phyloP scores from a whole-genome alignment of 2,113 vertebrate species.

The Acanthisitta chloris region DNA sequence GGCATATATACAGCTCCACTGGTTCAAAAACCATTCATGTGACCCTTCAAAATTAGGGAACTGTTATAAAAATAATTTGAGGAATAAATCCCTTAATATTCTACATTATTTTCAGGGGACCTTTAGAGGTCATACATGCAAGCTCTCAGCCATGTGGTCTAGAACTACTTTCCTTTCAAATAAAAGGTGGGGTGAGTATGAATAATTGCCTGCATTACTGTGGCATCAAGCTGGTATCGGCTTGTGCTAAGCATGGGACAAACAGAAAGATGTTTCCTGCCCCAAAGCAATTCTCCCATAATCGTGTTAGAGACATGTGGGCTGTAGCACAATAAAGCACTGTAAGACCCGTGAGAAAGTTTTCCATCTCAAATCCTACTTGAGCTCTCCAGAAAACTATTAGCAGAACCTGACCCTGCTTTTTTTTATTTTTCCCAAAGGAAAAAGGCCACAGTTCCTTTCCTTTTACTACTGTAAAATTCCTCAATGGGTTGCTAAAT shows the following conservation, averaged over 20 bases:
- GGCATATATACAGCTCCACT: neutral
- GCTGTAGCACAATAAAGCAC: neutral
- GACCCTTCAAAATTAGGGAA: neutral
- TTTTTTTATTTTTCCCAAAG: neutral
- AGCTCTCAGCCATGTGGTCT: neutral
- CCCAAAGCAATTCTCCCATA: neutral
- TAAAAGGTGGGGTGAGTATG: neutral
- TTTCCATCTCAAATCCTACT: neutral
- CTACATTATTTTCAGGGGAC: neutral
- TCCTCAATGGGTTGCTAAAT: neutral
- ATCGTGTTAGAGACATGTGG: neutral
- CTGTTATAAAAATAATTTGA: neutral
- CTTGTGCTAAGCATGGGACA: neutral
- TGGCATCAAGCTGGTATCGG: neutral
- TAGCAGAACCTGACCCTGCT: neutral
- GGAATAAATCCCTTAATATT: neutral
- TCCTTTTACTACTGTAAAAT: neutral
- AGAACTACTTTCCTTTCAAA: neutral
- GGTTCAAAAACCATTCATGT: neutral
- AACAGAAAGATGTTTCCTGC: neutral
- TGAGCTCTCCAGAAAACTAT: neutral
- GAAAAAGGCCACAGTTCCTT: neutral
- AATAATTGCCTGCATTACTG: neutral
- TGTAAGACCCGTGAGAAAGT: conserved; percentile 16
- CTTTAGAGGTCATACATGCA: neutral